phyloP scores from a whole-genome alignment of 2,113 vertebrate species.

The Thunnus maccoyii region DNA sequence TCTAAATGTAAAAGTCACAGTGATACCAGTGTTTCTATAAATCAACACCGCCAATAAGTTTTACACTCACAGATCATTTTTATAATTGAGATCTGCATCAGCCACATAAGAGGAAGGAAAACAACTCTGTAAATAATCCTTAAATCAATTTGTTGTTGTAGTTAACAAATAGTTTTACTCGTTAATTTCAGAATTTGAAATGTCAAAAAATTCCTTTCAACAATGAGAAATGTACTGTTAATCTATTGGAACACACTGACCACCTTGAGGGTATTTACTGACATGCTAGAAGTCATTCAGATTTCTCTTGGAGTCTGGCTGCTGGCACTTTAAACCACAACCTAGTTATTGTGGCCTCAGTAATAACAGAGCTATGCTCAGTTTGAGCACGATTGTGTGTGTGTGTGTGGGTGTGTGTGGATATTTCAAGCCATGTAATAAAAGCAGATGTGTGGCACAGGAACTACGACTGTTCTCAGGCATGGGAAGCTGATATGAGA shows the following conservation, averaged over 20 bases:
- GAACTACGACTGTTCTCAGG: conserved; percentile 54
- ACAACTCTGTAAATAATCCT: background rate
- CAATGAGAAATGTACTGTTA: background rate
- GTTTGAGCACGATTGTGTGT: conserved; percentile 51
- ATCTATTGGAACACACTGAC: background rate
- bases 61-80: background rate
- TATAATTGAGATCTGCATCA: background rate
- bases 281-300: conserved; percentile 13
- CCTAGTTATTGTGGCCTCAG: conserved; percentile 42
- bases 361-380: conserved; percentile 45
- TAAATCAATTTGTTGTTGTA: background rate
- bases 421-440: conserved; percentile 72
- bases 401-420: conserved; percentile 3
- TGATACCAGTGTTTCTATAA: background rate
- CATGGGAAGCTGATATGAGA: conserved; percentile 63
- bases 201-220: background rate
- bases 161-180: background rate
- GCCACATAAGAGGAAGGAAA: background rate
- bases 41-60: background rate
- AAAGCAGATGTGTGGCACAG: conserved; percentile 49
- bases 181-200: background rate
- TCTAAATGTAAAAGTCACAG: background rate
- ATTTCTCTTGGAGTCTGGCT: conserved; percentile 26
- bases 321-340: conserved; percentile 18
- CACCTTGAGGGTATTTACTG: conserved; percentile 2